These are phyloP conservation scores for Ptilonorhynchus violaceus DNA, from an alignment of 2,113 vertebrate species.

Conservation along the genomic window DNA sequence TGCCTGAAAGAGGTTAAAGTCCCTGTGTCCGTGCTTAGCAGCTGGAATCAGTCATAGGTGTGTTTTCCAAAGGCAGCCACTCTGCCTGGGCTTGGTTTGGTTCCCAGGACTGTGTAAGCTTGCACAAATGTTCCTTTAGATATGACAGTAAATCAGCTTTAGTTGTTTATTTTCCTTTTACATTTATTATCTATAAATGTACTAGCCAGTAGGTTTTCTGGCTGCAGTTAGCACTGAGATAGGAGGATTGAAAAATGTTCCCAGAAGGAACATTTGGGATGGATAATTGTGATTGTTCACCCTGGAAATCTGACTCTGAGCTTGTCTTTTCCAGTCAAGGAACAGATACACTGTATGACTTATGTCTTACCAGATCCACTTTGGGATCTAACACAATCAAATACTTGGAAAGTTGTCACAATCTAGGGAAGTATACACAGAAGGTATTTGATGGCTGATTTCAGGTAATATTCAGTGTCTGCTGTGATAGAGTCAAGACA, in stretches of 20 bases:
- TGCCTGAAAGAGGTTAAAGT: background rate
- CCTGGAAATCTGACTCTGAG: background rate
- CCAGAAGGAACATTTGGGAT: background rate
- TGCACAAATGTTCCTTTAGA: background rate
- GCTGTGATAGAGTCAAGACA: background rate
- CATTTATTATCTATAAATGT: background rate
- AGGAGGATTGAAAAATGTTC: background rate
- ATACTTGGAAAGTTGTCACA: background rate
- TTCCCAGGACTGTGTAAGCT: background rate
- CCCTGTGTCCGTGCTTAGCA: background rate
- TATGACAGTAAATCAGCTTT: background rate
- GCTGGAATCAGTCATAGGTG: background rate
- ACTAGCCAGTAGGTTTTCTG: background rate
- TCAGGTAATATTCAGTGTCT: background rate
- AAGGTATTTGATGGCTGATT: background rate
- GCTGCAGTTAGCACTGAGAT: background rate
- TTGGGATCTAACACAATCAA: background rate
- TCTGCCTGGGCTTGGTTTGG: background rate
- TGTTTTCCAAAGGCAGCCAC: background rate
- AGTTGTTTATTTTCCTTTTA: slow-evolving; percentile 9
- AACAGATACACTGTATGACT: background rate
- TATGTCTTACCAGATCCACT: background rate
- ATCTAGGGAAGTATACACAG: background rate
- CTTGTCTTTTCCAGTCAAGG: background rate
- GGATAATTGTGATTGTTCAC: background rate